Conservation (phyloP, 2,888 invertebrate genomes). For the Rhabditoides inermis region DNA sequence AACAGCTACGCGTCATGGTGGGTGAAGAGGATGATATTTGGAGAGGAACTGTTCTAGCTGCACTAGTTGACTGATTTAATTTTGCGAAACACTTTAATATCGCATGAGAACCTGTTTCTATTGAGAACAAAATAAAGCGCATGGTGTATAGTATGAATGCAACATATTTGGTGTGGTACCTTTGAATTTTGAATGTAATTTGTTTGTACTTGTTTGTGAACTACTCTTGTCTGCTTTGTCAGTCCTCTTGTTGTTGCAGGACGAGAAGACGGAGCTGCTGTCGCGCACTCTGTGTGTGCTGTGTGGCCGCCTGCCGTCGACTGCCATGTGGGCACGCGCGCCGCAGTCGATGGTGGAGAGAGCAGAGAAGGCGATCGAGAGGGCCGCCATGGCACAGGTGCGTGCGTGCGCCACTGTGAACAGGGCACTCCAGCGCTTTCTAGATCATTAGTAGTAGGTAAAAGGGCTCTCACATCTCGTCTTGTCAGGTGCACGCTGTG, state of each 20-base stretch:
- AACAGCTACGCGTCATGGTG: slow-evolving; percentile 69
- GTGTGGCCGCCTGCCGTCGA: slow-evolving; percentile 51
- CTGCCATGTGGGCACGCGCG: slow-evolving; percentile 10
- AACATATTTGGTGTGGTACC: too few relatives aligned
- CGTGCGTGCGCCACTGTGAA: too few relatives aligned
- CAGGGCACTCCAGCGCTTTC: too few relatives aligned
- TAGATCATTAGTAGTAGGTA: too few relatives aligned
- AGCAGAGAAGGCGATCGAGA: slow-evolving; percentile 75
- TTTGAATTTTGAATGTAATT: too few relatives aligned
- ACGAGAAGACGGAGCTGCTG: slow-evolving; percentile 65
- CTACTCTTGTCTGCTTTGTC: slow-evolving; percentile 3
- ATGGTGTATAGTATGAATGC: too few relatives aligned
- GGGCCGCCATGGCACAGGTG: slow-evolving; percentile 81
- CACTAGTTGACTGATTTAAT: too few relatives aligned
- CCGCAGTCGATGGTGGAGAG: slow-evolving; percentile 52
- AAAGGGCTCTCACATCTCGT: too few relatives aligned
- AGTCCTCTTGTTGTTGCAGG: slow-evolving; percentile 13
- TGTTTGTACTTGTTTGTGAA: neutral
- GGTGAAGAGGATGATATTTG: neutral
- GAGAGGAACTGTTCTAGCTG: neutral
- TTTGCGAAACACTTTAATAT: too few relatives aligned
- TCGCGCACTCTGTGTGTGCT: slow-evolving; percentile 66
- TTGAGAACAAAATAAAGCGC: too few relatives aligned
- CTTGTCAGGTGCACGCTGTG: slow-evolving; percentile 72
- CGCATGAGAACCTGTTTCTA: too few relatives aligned